phyloP scores from a whole-genome alignment of 2,888 invertebrate species.

The Drosophila rubida region DNA sequence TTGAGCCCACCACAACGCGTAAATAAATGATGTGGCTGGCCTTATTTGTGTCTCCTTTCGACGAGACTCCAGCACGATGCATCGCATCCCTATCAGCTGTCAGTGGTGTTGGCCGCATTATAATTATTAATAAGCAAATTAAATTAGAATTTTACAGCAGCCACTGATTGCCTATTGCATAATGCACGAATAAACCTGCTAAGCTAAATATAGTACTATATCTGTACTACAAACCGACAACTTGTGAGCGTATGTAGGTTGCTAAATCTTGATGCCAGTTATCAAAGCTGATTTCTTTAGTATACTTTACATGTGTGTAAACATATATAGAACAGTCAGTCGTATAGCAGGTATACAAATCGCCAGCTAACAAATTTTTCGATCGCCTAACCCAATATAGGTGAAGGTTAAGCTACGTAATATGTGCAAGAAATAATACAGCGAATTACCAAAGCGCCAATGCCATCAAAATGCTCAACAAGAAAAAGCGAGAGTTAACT shows the following conservation, averaged over 20 bases:
- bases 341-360: neutral
- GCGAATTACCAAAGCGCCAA: conserved; percentile 39
- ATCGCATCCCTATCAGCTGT: conserved; percentile 4
- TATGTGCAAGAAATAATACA: conserved; percentile 25
- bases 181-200: conserved; percentile 46
- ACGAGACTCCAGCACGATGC: conserved; percentile 10
- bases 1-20: conserved; percentile 45
- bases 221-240: conserved; percentile 8
- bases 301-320: neutral
- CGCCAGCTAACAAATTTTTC: neutral
- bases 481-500: conserved; percentile 22
- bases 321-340: no score
- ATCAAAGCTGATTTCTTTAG: no score
- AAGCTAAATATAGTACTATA: no score
- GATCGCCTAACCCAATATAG: conserved; percentile 49
- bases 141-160: conserved; percentile 67
- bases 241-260: neutral
- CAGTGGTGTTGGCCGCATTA: conserved; percentile 38
- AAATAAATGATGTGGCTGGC: conserved; percentile 57
- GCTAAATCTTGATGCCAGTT: no score
- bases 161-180: conserved; percentile 58
- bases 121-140: conserved; percentile 64
- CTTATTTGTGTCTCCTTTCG: conserved; percentile 45
- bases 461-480: conserved; percentile 15
- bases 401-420: conserved; percentile 73